Conservation (phyloP, 2,888 invertebrate species). For the Hirtodrosophila confusa region DNA sequence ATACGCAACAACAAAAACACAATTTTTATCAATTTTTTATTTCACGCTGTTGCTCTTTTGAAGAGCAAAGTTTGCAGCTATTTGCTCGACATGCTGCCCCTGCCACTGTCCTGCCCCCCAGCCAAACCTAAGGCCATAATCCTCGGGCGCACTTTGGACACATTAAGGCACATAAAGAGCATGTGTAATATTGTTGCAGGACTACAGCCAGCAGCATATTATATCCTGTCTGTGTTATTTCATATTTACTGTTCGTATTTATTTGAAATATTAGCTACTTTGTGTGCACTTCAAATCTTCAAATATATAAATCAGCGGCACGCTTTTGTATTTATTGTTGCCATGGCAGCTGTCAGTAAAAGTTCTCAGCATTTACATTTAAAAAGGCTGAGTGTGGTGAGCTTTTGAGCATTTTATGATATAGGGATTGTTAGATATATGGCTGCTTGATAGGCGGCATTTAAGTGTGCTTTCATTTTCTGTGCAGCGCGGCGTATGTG, state of each 20-base stretch:
- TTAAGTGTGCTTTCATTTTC: slow-evolving; percentile 17
- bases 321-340: slow-evolving; percentile 21
- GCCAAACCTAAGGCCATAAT: slow-evolving; percentile 37
- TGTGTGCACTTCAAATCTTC: slow-evolving; percentile 27
- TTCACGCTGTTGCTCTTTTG: not conserved
- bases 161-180: slow-evolving; percentile 19
- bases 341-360: slow-evolving; percentile 49
- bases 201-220: too few relatives aligned
- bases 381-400: slow-evolving; percentile 1
- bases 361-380: slow-evolving; percentile 18
- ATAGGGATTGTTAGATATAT: slow-evolving; percentile 22
- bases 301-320: slow-evolving; percentile 49
- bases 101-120: too few relatives aligned
- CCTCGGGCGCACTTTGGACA: slow-evolving; percentile 30
- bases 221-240: slow-evolving; percentile 17
- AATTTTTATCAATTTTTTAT: slow-evolving; percentile 52
- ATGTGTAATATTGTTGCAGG: slow-evolving; percentile 11
- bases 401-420: slow-evolving; percentile 22
- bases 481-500: slow-evolving; percentile 29
- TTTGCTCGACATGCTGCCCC: slow-evolving; percentile 16
- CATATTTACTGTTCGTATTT: slow-evolving; percentile 50
- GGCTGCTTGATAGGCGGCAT: slow-evolving; percentile 14
- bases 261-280: slow-evolving; percentile 56
- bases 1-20: slow-evolving; percentile 54
- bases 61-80: slow-evolving; percentile 3